Evolutionary conservation across 2,888 invertebrate species (phyloP).

Genomic region (Acronicta leporina): DNA sequence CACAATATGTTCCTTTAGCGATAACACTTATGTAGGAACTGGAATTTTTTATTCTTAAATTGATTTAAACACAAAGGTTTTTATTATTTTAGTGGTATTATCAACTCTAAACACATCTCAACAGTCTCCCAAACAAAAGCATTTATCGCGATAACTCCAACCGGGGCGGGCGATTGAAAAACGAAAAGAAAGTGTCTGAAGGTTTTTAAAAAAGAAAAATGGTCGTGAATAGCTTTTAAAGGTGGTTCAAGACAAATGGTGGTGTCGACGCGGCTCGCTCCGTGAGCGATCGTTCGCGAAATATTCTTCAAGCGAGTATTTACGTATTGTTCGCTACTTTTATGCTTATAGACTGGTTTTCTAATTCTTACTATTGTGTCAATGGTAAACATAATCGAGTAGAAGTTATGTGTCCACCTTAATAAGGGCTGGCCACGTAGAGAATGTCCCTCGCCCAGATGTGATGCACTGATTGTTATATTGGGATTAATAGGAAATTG

Average conservation of each 20-base stretch:
- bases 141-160: constrained; percentile 85
- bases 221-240: constrained; percentile 87
- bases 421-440: too few species aligned
- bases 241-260: constrained; percentile 86
- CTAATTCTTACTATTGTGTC: too few species aligned
- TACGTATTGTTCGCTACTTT: constrained; percentile 32
- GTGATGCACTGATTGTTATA: too few species aligned
- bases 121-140: constrained; percentile 77
- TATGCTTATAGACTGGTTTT: constrained; percentile 7
- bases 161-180: constrained; percentile 84
- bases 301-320: constrained; percentile 36
- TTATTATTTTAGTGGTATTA: constrained; percentile 35
- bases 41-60: too few species aligned
- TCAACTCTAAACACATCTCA: constrained; percentile 62
- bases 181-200: constrained; percentile 87
- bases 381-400: too few species aligned
- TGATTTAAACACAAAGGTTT: too few species aligned
- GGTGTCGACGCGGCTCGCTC: constrained; percentile 60
- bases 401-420: too few species aligned
- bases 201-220: constrained; percentile 89
- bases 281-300: constrained; percentile 69
- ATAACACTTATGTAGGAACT: too few species aligned
- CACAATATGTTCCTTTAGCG: too few species aligned
- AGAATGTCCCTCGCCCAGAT: too few species aligned
- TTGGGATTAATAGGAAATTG: too few species aligned